phyloP scores from a whole-genome alignment of 2,888 invertebrate species.

The Cynaeus angustus region DNA sequence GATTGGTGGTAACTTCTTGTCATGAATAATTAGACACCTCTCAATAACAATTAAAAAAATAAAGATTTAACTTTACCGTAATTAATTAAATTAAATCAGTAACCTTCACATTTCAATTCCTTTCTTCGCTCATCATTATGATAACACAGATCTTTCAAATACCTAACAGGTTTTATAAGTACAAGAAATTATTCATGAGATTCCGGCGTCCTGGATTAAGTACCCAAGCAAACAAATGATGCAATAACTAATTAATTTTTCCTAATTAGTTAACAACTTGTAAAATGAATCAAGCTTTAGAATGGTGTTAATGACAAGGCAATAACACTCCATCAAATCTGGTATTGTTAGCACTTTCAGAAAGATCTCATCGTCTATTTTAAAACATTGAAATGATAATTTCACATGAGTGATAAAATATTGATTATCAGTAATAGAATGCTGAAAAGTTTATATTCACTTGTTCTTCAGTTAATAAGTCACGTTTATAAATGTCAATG shows the following conservation, averaged over 20 bases:
- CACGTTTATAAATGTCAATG: slow-evolving; percentile 56
- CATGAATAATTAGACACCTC: background rate
- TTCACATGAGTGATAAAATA: slow-evolving; percentile 36
- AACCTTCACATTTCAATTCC: slow-evolving; percentile 48
- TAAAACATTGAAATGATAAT: slow-evolving; percentile 21
- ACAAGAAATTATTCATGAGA: slow-evolving; percentile 9
- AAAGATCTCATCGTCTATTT: background rate
- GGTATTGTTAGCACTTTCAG: background rate
- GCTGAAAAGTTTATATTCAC: slow-evolving; percentile 45
- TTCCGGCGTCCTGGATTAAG: background rate
- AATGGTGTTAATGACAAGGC: background rate
- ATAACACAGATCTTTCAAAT: slow-evolving; percentile 35
- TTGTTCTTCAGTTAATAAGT: slow-evolving; percentile 51
- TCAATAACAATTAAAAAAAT: slow-evolving; percentile 17
- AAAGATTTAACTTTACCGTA: slow-evolving; percentile 11
- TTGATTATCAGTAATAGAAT: slow-evolving; percentile 39
- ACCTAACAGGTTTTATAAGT: slow-evolving; percentile 4
- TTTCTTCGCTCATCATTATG: slow-evolving; percentile 31
- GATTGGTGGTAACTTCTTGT: no score
- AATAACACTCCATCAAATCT: background rate
- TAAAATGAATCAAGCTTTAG: background rate
- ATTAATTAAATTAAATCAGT: slow-evolving; percentile 32
- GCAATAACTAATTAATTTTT: slow-evolving; percentile 7
- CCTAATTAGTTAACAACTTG: slow-evolving; percentile 6
- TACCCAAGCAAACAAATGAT: slow-evolving; percentile 2